Evolutionary conservation across 2,888 invertebrate genomes (phyloP), one percentile per base, ranked within the genome.

Genomic region (Charanyca ferruginea): DNA sequence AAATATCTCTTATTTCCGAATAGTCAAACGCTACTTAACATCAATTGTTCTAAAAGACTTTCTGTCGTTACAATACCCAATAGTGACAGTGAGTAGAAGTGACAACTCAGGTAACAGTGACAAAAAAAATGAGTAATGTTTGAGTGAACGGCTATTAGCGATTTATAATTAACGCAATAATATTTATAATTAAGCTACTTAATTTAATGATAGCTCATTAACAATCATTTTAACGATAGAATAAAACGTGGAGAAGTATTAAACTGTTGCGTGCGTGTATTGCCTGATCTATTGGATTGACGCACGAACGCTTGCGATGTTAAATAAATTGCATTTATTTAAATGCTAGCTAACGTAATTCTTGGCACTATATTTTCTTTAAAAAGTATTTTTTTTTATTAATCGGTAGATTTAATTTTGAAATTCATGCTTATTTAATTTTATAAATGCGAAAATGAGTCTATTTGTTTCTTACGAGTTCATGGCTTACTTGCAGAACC

Each of bases 161-260:
- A n/a, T 41, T 35, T 20, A n/a, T 16, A 45, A 61, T 32, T 47
- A 51, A 49, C 20, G 3, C 23, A 69, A 48, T 20, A 35, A 38
- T 57, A 20, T 44, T 58, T 54, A 54, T 22, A 73, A 65, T 32
- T 35, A 45, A 44, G 16, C 22, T 49, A 55, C n/a, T 54, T 57
- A 64, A 52, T 38, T 32, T 49, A 66, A 66, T 42, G n/a, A 59
- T 59, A 8, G 73, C 18, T 66, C 32, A 47, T 71, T 72, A 71
- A 6, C 23, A 45, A 35, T 54, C 0, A 18, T 47, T 45, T 41
- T 51, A 42, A 45, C 2, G 38, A 54, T 38, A 20, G n/a, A 63
- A 28, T 32, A n/a, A 48, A 49, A 54, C 1, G 23, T n/a, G 25
- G 6, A 45, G 0, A 47, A 8, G 28, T 8, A 45, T 58, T 66